phyloP scores from a whole-genome alignment of 2,797 vertebrate genomes.

The Lacerta viridis region DNA sequence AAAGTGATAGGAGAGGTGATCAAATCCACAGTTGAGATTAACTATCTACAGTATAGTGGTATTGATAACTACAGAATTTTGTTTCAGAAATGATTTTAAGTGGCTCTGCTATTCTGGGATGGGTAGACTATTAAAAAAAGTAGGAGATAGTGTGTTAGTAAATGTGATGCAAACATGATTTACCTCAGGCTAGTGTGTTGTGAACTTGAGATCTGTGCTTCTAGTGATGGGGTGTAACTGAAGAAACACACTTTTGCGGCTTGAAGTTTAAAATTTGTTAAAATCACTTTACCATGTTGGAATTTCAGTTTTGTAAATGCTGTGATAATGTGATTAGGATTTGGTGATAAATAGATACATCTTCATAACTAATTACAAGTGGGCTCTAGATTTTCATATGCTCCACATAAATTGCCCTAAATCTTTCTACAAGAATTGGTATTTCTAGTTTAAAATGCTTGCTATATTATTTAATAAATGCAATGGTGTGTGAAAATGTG shows the following conservation, averaged over 20 bases:
- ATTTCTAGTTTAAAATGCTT: background rate
- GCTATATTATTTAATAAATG: background rate
- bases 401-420: background rate
- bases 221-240: background rate
- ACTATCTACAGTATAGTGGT: background rate
- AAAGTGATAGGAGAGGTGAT: background rate
- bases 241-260: constrained; percentile 2
- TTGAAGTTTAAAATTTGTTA: background rate
- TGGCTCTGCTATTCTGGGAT: constrained; percentile 16
- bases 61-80: background rate
- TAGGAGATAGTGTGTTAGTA: background rate
- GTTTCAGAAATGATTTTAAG: background rate
- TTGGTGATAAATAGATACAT: background rate
- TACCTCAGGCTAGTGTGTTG: background rate
- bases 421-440: background rate
- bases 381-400: background rate
- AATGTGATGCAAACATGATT: background rate
- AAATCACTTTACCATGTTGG: background rate
- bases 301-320: constrained; percentile 26
- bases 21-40: background rate
- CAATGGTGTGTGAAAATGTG: background rate
- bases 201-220: background rate
- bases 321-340: constrained; percentile 13
- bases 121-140: background rate
- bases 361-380: constrained; percentile 17